Evolutionary conservation across 2,888 invertebrate species (phyloP), one percentile per base, ranked within the genome.

Genomic region (Hyposoter didymator): DNA sequence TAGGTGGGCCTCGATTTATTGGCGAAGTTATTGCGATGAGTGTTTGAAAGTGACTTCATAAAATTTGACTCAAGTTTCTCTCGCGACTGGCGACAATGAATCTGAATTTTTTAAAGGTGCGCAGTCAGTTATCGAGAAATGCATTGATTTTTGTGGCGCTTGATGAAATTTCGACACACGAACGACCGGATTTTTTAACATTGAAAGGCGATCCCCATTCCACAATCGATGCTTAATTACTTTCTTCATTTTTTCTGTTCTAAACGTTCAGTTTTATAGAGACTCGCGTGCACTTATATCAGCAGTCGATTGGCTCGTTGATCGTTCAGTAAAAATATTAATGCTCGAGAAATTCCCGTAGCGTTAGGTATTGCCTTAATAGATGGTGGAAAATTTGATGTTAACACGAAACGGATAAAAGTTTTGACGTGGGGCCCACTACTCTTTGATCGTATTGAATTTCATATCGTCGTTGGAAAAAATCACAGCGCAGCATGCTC

Each of bases 211-310:
- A 19, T n/a, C 10, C 32, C 19, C 19, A 19, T 67, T 43, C 22
- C 19, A 39, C 85, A 52, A 78, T 73, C 69, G 67, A 55, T 12
- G 49, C 47, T 66, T 67, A 49, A 43, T 69, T 39, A 62, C 47
- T 59, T 39, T 70, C 4, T 14, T 76, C 73, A 7, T 69, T 66
- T 32, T 55, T 22, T 12, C 45, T 39, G 52, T 17, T 14, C n/a
- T n/a, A 76, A 52, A 49, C n/a, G 1, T n/a, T 2, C 19, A n/a
- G 64, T 10, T 47, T 22, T 7, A 67, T 67, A 43, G 39, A 19
- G 12, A 43, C 14, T 1, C n/a, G 2, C 5, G n/a, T n/a, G 7
- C 0, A 43, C 1, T 47, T 28, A 19, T 39, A 62, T 70, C 10
- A 59, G 5, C 14, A 39, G 35, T 55, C 32, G 28, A 74, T 80